These are phyloP conservation scores for Ellobius talpinus DNA, from an alignment of 2,113 vertebrate genomes.

Conservation along the genomic window DNA sequence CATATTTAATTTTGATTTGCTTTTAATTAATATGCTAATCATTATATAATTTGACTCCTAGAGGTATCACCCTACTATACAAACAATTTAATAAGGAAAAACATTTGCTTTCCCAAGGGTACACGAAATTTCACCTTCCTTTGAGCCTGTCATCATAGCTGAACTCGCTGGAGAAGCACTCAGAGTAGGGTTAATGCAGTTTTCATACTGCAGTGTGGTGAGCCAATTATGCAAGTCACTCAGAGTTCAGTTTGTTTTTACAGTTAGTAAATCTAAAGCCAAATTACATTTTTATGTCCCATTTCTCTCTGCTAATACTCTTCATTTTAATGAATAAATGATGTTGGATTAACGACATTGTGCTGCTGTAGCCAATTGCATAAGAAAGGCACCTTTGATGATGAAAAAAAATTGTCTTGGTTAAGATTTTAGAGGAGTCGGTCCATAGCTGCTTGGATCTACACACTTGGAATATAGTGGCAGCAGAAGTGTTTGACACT, in stretches of 20 bases:
- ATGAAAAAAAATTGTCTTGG: not conserved
- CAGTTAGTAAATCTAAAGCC: not conserved
- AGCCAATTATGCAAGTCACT: not conserved
- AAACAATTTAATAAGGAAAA: not conserved
- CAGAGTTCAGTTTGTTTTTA: not conserved
- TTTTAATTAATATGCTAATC: not conserved
- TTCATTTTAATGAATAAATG: not conserved
- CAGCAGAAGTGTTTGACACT: too few relatives aligned
- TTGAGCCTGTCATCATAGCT: not conserved
- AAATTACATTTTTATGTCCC: not conserved
- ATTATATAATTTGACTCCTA: conserved; percentile 16
- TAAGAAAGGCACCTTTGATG: not conserved
- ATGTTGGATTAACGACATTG: not conserved
- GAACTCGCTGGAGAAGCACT: not conserved
- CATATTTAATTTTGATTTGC: not conserved
- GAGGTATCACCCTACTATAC: not conserved
- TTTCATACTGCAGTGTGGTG: not conserved
- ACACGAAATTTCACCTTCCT: not conserved
- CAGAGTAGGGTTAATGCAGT: not conserved
- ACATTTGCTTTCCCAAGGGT: not conserved
- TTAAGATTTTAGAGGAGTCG: not conserved
- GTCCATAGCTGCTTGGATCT: not conserved
- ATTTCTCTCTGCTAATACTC: not conserved
- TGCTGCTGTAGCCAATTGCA: not conserved
- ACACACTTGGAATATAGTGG: not conserved